Conservation (phyloP, 2,888 invertebrate genomes). For the Chorisops tibialis region DNA sequence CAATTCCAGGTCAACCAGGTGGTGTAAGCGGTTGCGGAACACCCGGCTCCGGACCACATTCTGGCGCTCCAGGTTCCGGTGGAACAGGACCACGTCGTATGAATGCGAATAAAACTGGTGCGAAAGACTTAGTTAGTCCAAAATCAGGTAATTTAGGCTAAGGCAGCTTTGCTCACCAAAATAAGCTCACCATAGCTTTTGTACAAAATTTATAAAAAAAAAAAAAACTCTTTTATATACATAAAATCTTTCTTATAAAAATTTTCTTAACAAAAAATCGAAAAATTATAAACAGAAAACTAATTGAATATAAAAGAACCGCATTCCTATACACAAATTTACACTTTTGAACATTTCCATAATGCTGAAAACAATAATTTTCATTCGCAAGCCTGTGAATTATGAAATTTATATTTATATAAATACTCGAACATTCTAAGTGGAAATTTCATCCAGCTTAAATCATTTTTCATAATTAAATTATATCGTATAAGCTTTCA, state of each 20-base stretch:
- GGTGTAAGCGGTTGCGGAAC: conserved; percentile 51
- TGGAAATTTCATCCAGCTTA: too few species aligned
- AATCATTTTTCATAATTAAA: too few species aligned
- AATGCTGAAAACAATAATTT: too few species aligned
- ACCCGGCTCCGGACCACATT: conserved; percentile 50
- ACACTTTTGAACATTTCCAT: too few species aligned
- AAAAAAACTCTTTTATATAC: too few species aligned
- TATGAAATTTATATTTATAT: too few species aligned
- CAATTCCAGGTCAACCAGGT: conserved; percentile 51
- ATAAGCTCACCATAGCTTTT: conserved; percentile 2
- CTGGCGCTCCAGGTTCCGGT: conserved; percentile 51
- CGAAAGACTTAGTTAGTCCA: conserved; percentile 52
- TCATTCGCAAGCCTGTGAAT: too few species aligned
- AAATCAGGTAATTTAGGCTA: conserved; percentile 47
- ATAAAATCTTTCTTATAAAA: too few species aligned
- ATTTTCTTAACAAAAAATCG: not conserved
- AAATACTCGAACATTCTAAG: too few species aligned
- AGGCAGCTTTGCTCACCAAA: conserved; percentile 10
- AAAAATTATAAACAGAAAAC: not conserved
- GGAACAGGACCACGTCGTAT: conserved; percentile 51
- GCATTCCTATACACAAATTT: too few species aligned
- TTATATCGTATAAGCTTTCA: too few species aligned
- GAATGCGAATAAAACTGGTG: conserved; percentile 49
- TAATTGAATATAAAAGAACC: not conserved
- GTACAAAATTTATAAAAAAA: conserved; percentile 15